These are phyloP conservation scores for Stigmatopora argus DNA, from an alignment of 2,113 vertebrate species.

Conservation along the genomic window DNA sequence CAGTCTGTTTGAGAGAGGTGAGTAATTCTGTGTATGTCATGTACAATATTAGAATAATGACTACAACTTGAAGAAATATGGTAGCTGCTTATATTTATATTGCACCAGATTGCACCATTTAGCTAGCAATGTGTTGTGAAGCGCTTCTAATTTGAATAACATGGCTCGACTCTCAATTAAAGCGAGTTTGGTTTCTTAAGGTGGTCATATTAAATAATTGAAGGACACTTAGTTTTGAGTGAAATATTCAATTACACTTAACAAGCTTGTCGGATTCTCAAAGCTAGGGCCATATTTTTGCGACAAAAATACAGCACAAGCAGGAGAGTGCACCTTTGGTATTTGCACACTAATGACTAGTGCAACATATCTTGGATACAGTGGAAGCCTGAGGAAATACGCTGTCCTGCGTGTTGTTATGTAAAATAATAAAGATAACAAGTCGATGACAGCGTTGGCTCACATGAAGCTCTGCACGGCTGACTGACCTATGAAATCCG, in stretches of 20 bases:
- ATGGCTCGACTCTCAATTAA: neutral
- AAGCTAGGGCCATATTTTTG: neutral
- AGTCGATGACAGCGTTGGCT: constrained; percentile 36
- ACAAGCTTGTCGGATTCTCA: neutral
- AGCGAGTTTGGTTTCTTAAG: neutral
- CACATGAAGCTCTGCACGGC: constrained; percentile 33
- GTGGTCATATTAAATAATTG: neutral
- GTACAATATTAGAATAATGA: neutral
- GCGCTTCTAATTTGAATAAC: neutral
- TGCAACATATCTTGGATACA: constrained; percentile 25
- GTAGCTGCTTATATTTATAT: neutral
- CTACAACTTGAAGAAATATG: neutral
- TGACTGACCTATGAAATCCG: constrained; percentile 24
- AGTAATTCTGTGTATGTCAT: neutral
- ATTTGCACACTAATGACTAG: constrained; percentile 24
- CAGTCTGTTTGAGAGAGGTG: neutral
- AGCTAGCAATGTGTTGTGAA: neutral
- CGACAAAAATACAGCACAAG: constrained; percentile 8
- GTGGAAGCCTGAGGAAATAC: constrained; percentile 17
- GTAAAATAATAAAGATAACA: constrained; percentile 54
- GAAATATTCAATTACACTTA: neutral
- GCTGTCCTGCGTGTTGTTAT: constrained; percentile 25
- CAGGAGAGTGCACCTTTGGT: neutral
- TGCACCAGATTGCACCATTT: neutral
- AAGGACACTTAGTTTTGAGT: neutral